Evolutionary conservation across 2,888 invertebrate genomes (phyloP), one percentile per base, ranked within the genome.

Genomic region (Emesis furor): DNA sequence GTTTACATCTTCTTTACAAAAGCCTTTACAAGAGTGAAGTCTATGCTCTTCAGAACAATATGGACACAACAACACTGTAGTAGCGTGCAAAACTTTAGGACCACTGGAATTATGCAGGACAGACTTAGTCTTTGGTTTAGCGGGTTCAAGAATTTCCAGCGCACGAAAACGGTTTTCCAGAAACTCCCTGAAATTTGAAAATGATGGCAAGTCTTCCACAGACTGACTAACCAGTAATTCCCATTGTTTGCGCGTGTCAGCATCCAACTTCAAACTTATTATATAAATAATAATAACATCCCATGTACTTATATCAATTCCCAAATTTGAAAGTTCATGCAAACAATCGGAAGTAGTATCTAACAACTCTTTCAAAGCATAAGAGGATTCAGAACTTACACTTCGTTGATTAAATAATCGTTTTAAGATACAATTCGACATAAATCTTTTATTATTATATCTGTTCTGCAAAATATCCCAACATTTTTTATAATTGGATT

Each of bases 391-490:
- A n/a, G 30, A 24, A 7, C 10, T 73, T 17, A 72, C 10, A 30
- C 30, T 30, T 12, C 76, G 76, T 75, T 85, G 85, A 55, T 39
- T 24, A 59, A 85, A 82, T 24, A 82, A 78, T 30, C 79, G 72
- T 10, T 82, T 80, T 6, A 82, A 71, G 8, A 79, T 79, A 65
- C 81, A 51, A 14, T 73, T 73, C n/a, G 51, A 30, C 12, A 32
- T 51, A 46, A 46, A 73, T 10, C 51, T 42, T 51, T 73, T 73
- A 32, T 73, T 73, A 17, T 51, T 81, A 59, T 88, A 89, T 35
- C 88, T 62, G 24, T 72, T 62, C 8, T 88, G 71, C 35, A 88
- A 74, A 1, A 78, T 65, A 6, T 55, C 35, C 90, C 90, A 90
- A 75, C 85, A 86, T 42, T 76, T 67, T 8, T 42, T 24, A 24